Base-by-base conservation (phyloP, 92 coral and sea anemone species). In the Zoanthus gigantus region DNA sequence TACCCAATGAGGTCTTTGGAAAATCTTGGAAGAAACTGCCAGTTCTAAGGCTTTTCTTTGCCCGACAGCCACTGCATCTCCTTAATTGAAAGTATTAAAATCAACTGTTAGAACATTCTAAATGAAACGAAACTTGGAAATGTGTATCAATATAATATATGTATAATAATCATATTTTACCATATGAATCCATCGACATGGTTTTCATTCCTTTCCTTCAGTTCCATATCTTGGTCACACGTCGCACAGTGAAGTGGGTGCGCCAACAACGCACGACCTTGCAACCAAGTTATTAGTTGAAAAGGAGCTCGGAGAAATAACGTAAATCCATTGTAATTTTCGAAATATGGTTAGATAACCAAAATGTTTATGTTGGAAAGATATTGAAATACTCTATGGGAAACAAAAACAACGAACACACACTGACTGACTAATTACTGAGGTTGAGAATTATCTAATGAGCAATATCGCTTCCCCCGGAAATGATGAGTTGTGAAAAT, bases 131-230 rank as follows among this genome's bases (percentile, higher is more conserved):
- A 50, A 50, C 10, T 50, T 6, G 10, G 10, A 50, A 10, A 10
- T 6, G 10, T 10, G 56, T 50, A 6, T 6, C 10, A 10, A 6
- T 10, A 50, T 50, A 50, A 6, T 10, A 23, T 23, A 23, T 23
- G 23, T 23, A 23, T 23, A 23, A 23, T 23, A 54, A 54, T 54
- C 5, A 3, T 3, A 54, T 3, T 8, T 63, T 18, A 76, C 89
- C 77, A 76, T 46, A 63, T 45, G 17, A 56, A 86, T 1, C 89
- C 89, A 48, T 77, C 84, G 67, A 76, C 71, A 66, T 77, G 89
- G 52, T 86, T 18, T 0, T 46, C 56, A 13, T 77, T 77, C 16
- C 84, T 76, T 29, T 48, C 31, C 11, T 15, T 67, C 11, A 86
- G 60, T 16, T 28, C 78, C 84, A 86, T 86, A 9, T 34, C 83